Percentiles rank a stretch among this genome's conserved stretches.
Evolutionary conservation across 2,888 invertebrate species (phyloP).

Genomic region (Hymenopus coronatus): DNA sequence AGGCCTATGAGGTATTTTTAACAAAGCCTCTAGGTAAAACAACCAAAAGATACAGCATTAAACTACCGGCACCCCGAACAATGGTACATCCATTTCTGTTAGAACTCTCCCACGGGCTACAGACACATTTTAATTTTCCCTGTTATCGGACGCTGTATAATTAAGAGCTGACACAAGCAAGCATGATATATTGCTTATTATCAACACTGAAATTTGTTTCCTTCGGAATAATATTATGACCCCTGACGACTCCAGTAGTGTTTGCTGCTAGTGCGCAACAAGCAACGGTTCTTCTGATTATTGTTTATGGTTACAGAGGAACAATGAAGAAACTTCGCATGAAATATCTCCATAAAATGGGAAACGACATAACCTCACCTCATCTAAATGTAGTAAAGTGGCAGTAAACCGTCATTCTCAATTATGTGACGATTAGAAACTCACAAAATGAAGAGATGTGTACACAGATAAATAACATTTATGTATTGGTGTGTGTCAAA

Average conservation of each 20-base stretch:
- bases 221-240: not conserved
- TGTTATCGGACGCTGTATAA: not conserved
- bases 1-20: not conserved
- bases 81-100: not conserved
- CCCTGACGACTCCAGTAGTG: not conserved
- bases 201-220: not conserved
- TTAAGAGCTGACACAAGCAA: not conserved
- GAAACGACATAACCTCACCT: too few species aligned
- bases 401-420: too few species aligned
- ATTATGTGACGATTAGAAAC: too few species aligned
- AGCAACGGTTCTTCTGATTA: not conserved
- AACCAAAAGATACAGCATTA: not conserved
- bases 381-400: too few species aligned
- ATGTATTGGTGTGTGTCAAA: too few species aligned
- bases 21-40: not conserved
- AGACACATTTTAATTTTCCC: not conserved
- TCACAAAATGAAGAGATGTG: too few species aligned
- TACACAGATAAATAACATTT: too few species aligned
- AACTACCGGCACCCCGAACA: not conserved
- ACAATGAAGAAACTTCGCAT: not conserved
- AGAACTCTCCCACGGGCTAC: not conserved
- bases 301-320: not conserved
- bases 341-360: too few species aligned
- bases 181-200: not conserved
- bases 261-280: not conserved